Percentiles rank a stretch among this genome's conserved stretches.
Evolutionary conservation across 2,888 invertebrate genomes (phyloP).

Genomic region (Hirtodrosophila alboralis): DNA sequence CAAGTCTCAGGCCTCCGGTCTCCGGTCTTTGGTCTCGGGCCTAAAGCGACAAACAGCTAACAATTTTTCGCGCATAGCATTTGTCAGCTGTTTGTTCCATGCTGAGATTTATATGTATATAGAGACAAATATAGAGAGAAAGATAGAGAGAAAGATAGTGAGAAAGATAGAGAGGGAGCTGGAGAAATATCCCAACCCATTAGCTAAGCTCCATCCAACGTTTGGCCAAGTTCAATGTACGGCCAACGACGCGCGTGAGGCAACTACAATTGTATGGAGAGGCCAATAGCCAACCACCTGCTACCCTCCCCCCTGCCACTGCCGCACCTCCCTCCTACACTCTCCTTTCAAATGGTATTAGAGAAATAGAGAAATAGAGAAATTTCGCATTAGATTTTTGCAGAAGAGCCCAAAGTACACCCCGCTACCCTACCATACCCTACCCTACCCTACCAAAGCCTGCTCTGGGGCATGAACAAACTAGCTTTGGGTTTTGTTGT

Average conservation of each 20-base stretch:
- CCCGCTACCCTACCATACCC: no score
- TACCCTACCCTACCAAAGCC: no score
- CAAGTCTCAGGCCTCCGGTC: slow-evolving; percentile 49
- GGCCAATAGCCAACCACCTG: slow-evolving; percentile 29
- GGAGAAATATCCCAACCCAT: slow-evolving; percentile 26
- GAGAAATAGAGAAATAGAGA: slow-evolving; percentile 72
- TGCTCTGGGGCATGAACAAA: slow-evolving; percentile 39
- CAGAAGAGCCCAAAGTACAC: slow-evolving; percentile 31
- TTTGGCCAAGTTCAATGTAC: slow-evolving; percentile 73
- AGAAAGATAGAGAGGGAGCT: slow-evolving; percentile 1
- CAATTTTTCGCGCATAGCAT: slow-evolving; percentile 47
- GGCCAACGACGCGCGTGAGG: slow-evolving; percentile 63
- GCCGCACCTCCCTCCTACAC: slow-evolving; percentile 1
- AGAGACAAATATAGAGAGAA: no score
- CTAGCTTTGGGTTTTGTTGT: slow-evolving; percentile 36
- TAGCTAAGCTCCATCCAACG: slow-evolving; percentile 50
- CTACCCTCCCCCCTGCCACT: slow-evolving; percentile 12
- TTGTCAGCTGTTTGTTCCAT: slow-evolving; percentile 71
- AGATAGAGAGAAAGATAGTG: slow-evolving; percentile 1
- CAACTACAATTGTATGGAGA: slow-evolving; percentile 35
- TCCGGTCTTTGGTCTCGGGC: slow-evolving; percentile 3
- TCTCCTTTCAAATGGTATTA: slow-evolving; percentile 53
- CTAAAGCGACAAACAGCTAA: slow-evolving; percentile 15
- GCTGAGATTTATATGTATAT: slow-evolving; percentile 31
- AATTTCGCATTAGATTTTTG: slow-evolving; percentile 78